Evolutionary conservation across 1,140 invertebrate species (phyloP), one percentile per base, ranked within the genome.

Genomic region (Drosophila eugracilis): DNA sequence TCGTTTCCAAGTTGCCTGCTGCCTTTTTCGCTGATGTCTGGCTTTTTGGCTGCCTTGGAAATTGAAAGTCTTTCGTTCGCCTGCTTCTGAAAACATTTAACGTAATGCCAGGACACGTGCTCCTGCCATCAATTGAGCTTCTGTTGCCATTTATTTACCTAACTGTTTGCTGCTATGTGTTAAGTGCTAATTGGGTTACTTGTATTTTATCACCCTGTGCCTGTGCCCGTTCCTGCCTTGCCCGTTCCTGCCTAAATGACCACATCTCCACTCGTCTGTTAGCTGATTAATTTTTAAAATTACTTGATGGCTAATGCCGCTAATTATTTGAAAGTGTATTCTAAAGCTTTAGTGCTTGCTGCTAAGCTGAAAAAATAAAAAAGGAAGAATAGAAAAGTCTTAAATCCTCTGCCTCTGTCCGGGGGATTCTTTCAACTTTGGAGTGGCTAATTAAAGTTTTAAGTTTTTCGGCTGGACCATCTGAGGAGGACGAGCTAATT

Each of bases 111-210:
- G 58, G 74, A 88, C 81, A 86, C 81, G 81, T 86, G 74, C 77
- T 81, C 55, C 69, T 70, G 57, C 77, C 81, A 86, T 88, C 81
- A 86, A 86, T 86, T 86, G 83, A 77, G 74, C 78, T 75, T 57
- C 73, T 85, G 81, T 77, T 86, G 69, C 77, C 77, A 86, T 81
- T 84, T 86, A 86, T 86, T 86, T 86, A 86, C 81, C 76, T 74
- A 80, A 36, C 59, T 37, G 60, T 65, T 73, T 52, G 41, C 60
- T 67, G 47, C 60, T 75, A 86, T 86, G 81, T 85, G 77, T 77
- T 75, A 86, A 88, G 81, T 86, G 83, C 81, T 86, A 86, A 86
- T 86, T 86, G 81, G 83, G 81, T 86, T 88, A 80, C 67, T 59
- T 59, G 54, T 63, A 58, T 47, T 65, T 65, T 65, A 62, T 65